A percentile compares a stretch with the other conserved stretches of the same genome.
Conservation (phyloP, 1,140 invertebrate genomes). For the Cotesia glomerata region DNA sequence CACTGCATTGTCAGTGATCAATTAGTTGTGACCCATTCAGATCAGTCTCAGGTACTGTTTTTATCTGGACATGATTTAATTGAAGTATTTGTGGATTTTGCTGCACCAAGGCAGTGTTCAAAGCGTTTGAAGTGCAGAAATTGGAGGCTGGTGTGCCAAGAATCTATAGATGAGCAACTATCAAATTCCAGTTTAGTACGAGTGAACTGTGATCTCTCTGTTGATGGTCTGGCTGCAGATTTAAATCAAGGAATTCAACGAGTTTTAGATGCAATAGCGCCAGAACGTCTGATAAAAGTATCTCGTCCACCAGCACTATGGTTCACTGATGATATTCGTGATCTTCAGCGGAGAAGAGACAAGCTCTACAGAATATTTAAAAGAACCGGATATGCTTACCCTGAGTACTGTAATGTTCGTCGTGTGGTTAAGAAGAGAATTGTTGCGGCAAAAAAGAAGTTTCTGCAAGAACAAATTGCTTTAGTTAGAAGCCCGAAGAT, state of each 20-base stretch:
- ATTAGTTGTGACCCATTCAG: neutral
- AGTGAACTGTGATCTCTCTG: neutral
- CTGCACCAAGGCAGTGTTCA: neutral
- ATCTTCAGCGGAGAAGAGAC: neutral
- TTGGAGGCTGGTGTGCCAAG: neutral
- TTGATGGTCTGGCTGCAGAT: neutral
- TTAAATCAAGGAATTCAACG: neutral
- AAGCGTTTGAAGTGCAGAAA: neutral
- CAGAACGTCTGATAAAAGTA: neutral
- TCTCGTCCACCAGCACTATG: neutral
- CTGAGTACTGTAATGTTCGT: neutral
- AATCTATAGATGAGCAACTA: neutral
- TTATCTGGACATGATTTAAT: slow-evolving; percentile 18
- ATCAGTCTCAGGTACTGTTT: slow-evolving; percentile 5
- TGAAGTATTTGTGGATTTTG: neutral
- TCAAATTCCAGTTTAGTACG: neutral
- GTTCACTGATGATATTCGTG: neutral
- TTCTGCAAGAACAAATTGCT: neutral
- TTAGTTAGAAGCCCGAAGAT: neutral
- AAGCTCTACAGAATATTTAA: neutral
- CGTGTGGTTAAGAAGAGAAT: neutral
- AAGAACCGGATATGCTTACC: neutral
- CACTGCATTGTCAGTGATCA: neutral
- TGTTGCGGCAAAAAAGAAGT: neutral
- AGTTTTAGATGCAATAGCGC: neutral